Percentiles rank a stretch among this genome's conserved stretches.
Conservation (phyloP, 2,888 invertebrate genomes). For the Platycnemis pennipes region DNA sequence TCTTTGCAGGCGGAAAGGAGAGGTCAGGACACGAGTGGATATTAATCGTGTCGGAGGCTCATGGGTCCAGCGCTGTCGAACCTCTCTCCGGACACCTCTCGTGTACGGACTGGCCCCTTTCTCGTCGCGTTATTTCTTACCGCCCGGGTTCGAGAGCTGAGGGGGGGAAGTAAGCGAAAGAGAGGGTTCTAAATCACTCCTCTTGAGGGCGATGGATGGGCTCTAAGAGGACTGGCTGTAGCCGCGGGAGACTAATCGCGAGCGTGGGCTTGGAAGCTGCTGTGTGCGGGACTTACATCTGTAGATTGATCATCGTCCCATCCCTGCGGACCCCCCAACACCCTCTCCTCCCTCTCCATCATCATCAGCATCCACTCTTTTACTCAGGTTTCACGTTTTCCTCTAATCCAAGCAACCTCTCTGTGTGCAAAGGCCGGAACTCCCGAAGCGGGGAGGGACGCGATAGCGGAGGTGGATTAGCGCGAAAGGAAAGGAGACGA, state of each 20-base stretch:
- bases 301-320: constrained; percentile 17
- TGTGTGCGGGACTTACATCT: background rate
- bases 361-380: background rate
- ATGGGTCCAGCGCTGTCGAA: background rate
- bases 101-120: background rate
- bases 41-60: background rate
- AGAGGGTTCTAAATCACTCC: background rate
- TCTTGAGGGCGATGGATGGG: background rate
- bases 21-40: background rate
- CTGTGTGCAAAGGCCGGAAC: background rate
- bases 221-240: background rate
- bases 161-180: background rate
- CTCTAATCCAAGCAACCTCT: background rate
- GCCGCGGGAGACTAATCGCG: background rate
- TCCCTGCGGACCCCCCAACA: background rate
- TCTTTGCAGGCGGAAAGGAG: background rate
- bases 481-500: background rate
- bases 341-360: background rate
- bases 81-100: background rate
- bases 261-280: background rate
- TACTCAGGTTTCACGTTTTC: background rate
- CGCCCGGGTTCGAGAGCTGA: background rate
- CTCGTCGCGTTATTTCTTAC: constrained; percentile 1
- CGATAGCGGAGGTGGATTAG: background rate
- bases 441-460: background rate